Conservation (phyloP, 2,113 vertebrate species). For the Dicentrarchus labrax region DNA sequence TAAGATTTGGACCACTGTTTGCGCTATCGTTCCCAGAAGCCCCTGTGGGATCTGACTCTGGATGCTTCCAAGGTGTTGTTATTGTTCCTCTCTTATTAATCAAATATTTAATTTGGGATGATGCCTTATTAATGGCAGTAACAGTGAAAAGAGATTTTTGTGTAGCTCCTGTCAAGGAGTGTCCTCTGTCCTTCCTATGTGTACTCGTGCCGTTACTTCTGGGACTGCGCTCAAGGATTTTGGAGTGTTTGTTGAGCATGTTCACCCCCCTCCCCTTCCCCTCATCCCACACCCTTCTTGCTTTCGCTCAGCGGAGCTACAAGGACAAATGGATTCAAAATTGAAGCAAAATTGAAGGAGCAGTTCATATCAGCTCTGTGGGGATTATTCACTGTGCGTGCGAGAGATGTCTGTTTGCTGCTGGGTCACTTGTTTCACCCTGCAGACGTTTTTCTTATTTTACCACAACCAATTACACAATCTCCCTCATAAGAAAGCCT, state of each 20-base stretch:
- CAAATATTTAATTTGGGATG: constrained; percentile 60
- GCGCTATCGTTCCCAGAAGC: constrained; percentile 29
- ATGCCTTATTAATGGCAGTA: constrained; percentile 37
- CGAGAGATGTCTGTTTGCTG: constrained; percentile 4
- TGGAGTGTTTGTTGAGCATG: constrained; percentile 47
- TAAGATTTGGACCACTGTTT: constrained; percentile 48
- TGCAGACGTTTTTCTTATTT: background rate
- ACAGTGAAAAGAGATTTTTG: constrained; percentile 41
- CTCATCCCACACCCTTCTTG: background rate
- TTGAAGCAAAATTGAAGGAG: constrained; percentile 30
- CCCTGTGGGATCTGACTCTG: constrained; percentile 44
- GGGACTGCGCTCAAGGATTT: constrained; percentile 51
- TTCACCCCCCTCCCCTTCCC: background rate
- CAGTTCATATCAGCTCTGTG: constrained; percentile 37
- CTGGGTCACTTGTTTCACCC: constrained; percentile 14
- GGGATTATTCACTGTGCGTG: constrained; percentile 25
- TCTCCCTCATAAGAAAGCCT: background rate
- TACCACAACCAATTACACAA: background rate
- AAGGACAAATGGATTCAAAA: constrained; percentile 64
- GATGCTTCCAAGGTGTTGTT: constrained; percentile 59
- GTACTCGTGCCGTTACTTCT: constrained; percentile 36
- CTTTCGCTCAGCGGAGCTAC: constrained; percentile 26
- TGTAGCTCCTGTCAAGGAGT: constrained; percentile 26
- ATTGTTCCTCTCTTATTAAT: constrained; percentile 62
- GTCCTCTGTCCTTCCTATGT: constrained; percentile 45